Conservation (phyloP, 2,797 vertebrate genomes). For the Gila robusta region DNA sequence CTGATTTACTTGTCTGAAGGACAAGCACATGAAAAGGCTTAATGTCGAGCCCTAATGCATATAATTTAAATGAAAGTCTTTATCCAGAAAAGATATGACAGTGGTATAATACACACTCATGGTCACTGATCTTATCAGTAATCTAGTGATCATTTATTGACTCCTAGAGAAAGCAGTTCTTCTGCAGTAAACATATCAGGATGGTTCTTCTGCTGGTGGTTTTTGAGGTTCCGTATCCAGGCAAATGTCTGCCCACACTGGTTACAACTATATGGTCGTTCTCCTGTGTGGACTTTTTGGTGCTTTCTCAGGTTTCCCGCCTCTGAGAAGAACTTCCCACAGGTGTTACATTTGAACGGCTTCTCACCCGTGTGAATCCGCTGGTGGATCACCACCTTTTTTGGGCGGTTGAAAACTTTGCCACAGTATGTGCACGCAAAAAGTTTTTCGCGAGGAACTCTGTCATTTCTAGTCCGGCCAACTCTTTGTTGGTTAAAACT, state of each 20-base stretch:
- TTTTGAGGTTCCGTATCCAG: constrained; percentile 83
- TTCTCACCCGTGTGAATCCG: constrained; percentile 84
- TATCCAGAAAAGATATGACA: background rate
- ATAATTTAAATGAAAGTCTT: background rate
- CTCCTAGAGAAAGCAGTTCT: constrained; percentile 47
- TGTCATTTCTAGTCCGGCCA: constrained; percentile 71
- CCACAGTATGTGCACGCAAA: constrained; percentile 86
- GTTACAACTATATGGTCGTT: constrained; percentile 81
- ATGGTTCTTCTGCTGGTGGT: constrained; percentile 81
- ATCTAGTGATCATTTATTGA: constrained; percentile 45
- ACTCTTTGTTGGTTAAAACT: constrained; percentile 71
- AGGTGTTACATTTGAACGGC: constrained; percentile 83
- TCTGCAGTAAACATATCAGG: constrained; percentile 61
- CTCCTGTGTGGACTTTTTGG: constrained; percentile 83
- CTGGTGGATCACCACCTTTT: constrained; percentile 87
- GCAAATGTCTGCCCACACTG: constrained; percentile 82
- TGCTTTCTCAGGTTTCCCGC: constrained; percentile 84
- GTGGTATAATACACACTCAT: constrained; percentile 1
- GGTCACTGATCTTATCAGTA: background rate
- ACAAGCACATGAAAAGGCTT: too few relatives aligned
- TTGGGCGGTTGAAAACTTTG: constrained; percentile 88
- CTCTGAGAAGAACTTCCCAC: constrained; percentile 83
- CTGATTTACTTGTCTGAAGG: too few relatives aligned
- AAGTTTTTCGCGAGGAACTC: constrained; percentile 78
- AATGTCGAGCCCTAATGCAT: too few relatives aligned